A percentile compares a stretch with the other conserved stretches of the same genome.
Conservation (phyloP, 2,113 vertebrate genomes). For the Felis chaus region DNA sequence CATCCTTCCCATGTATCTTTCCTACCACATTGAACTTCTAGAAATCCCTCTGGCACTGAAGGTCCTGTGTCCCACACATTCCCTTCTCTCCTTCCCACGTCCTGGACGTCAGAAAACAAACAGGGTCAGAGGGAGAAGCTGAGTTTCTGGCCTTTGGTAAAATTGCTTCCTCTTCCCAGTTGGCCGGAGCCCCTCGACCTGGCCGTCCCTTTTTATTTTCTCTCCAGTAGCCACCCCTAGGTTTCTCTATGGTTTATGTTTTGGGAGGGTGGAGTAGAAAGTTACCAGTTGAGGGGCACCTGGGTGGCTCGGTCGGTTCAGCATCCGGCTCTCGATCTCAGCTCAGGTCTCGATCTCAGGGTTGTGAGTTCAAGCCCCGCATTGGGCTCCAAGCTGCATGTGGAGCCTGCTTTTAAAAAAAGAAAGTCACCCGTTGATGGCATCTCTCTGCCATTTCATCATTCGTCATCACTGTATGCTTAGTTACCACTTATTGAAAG, state of each 20-base stretch:
- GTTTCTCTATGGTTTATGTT: not conserved
- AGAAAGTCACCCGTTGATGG: not conserved
- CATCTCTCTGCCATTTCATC: not conserved
- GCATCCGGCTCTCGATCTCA: no score
- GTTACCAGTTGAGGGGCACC: not conserved
- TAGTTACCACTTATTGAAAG: not conserved
- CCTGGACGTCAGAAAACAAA: not conserved
- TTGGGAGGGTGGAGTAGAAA: no score
- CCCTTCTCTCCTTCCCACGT: not conserved
- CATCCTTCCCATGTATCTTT: not conserved
- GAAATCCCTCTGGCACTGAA: not conserved
- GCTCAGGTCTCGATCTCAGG: no score
- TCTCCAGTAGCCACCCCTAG: not conserved
- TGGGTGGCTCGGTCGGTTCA: no score
- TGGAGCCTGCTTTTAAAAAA: not conserved
- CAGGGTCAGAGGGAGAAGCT: not conserved
- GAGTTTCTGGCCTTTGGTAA: not conserved
- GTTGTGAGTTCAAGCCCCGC: no score
- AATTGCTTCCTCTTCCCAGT: not conserved
- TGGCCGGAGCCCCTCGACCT: not conserved
- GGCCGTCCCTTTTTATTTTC: not conserved
- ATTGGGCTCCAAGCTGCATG: no score
- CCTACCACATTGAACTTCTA: not conserved
- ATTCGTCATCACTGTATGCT: not conserved
- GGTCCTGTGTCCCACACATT: not conserved